Evolutionary conservation across 2,113 vertebrate genomes (phyloP), one percentile per base, ranked within the genome.

Genomic region (Melanostigma gelatinosum): DNA sequence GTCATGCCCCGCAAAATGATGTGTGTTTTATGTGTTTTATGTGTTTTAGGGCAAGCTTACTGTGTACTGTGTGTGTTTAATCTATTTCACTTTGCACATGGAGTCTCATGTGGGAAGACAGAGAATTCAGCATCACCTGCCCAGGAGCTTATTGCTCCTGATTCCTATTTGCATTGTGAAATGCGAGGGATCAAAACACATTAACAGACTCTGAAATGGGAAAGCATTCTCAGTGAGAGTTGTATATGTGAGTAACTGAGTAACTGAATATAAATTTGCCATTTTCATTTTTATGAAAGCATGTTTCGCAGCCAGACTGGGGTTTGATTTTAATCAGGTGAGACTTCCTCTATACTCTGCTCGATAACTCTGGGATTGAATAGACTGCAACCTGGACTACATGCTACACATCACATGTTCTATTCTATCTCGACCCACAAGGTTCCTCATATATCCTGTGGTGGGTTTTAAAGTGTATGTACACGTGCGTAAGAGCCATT

Each of bases 101-200:
- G 46, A 87, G 40, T 55, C 68, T 85, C 68, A 84, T 70, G 73
- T 55, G 16, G 50, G 40, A 36, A 83, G 82, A 82, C 74, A 83
- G 77, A 82, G 46, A 80, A 79, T 82, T 83, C 76, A 73, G 52
- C 83, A 54, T 90, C 90, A 88, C 82, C 79, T 87, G 89, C 78
- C 63, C 32, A 27, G 42, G 38, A 85, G 76, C 72, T 85, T 78
- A 90, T 89, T 85, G 75, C 77, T 38, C 73, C 57, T 82, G 85
- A 89, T 83, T 85, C 65, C 75, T 76, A 88, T 91, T 88, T 89
- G 79, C 87, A 91, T 77, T 67, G 75, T 82, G 82, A 85, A 89
- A 85, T 68, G 57, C 42, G 8, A 72, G 46, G 77, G 50, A 83
- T 90, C 80, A 87, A 76, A 83, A 87, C 74, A 85, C 42, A 87